These are phyloP conservation scores for Stramonita haemastoma DNA, from an alignment of 2,888 invertebrate species.

Conservation along the genomic window DNA sequence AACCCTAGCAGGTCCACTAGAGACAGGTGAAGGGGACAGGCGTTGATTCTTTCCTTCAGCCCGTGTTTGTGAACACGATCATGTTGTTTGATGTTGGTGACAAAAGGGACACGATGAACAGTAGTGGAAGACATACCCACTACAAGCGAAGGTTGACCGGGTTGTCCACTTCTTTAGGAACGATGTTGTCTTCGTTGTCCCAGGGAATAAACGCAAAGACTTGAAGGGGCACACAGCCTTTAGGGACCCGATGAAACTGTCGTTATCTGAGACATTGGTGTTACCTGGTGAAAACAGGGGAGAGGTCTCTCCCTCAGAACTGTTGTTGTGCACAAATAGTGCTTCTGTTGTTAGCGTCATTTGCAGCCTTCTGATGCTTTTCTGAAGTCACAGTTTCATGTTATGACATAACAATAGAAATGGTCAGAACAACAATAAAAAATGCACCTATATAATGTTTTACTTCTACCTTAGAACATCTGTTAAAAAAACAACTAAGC, in stretches of 20 bases:
- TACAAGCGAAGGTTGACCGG: not conserved
- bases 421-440: too few relatives aligned
- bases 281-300: too few relatives aligned
- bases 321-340: too few relatives aligned
- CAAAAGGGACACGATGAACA: not conserved
- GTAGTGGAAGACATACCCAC: not conserved
- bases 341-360: too few relatives aligned
- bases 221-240: not conserved
- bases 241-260: not conserved
- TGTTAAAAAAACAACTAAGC: too few relatives aligned
- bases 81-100: not conserved
- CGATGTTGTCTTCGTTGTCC: constrained; percentile 1
- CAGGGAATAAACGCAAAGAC: not conserved
- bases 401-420: too few relatives aligned
- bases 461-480: too few relatives aligned
- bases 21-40: not conserved
- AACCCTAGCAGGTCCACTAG: not conserved
- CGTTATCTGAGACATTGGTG: too few relatives aligned
- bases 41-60: not conserved
- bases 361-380: too few relatives aligned
- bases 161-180: not conserved
- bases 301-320: too few relatives aligned
- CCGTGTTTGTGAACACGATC: not conserved
- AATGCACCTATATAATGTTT: too few relatives aligned
- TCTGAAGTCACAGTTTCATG: too few relatives aligned